Conservation (phyloP, 1,140 invertebrate species). For the Drosophila rufa region DNA sequence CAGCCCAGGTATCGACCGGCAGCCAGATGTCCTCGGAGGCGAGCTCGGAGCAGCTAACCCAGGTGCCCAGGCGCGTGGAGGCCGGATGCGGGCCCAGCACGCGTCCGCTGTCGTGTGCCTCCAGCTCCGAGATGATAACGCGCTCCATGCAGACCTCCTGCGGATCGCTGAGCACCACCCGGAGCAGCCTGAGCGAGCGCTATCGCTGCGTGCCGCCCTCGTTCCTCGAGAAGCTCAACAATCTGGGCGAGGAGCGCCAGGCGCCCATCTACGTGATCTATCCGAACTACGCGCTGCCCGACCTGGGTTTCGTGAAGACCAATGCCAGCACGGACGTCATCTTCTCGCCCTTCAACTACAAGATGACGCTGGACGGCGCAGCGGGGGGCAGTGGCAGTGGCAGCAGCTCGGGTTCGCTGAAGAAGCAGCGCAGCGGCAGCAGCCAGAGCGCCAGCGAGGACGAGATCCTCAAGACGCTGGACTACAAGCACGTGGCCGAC, state of each 20-base stretch:
- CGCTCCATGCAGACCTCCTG: slow-evolving; percentile 90
- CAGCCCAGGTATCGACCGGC: slow-evolving; percentile 63
- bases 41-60: slow-evolving; percentile 83
- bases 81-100: slow-evolving; percentile 30
- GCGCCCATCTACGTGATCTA: slow-evolving; percentile 95
- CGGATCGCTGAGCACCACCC: slow-evolving; percentile 75
- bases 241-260: slow-evolving; percentile 87
- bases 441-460: slow-evolving; percentile 91
- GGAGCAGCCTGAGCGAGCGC: slow-evolving; percentile 77
- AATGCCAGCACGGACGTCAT: slow-evolving; percentile 88
- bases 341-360: slow-evolving; percentile 85
- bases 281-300: slow-evolving; percentile 95
- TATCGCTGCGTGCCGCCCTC: slow-evolving; percentile 88
- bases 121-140: slow-evolving; percentile 87
- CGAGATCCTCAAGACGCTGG: slow-evolving; percentile 91
- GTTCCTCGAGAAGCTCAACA: slow-evolving; percentile 88
- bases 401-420: slow-evolving; percentile 52
- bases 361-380: slow-evolving; percentile 75
- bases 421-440: slow-evolving; percentile 86
- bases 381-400: slow-evolving; percentile 28
- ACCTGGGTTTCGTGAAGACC: slow-evolving; percentile 92
- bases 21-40: slow-evolving; percentile 78
- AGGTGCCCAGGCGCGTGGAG: slow-evolving; percentile 60
- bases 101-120: slow-evolving; percentile 71
- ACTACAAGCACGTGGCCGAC: slow-evolving; percentile 93